Evolutionary conservation across 2,888 invertebrate genomes (phyloP), one percentile per base, ranked within the genome.

Genomic region (Oasisia sp.): DNA sequence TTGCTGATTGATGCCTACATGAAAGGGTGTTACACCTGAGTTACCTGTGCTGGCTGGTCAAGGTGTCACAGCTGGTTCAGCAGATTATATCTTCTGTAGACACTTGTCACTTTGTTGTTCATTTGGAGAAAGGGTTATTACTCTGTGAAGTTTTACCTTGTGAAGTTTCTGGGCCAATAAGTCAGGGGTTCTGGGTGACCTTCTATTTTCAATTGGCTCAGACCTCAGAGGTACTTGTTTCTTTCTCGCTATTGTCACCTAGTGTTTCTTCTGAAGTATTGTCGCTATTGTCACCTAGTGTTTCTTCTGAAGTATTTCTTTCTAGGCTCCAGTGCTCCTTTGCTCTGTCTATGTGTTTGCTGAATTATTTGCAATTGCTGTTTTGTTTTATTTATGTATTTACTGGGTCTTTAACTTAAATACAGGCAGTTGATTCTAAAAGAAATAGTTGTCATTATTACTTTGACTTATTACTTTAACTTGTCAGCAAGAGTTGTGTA

Each of bases 341-440:
- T 50, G 14, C 50, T 50, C 9, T 50, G 9, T 50, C 1, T 50
- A 50, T 27, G 74, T 74, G n/a, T 19, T 19, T 19, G n/a, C 27
- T 74, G 19, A 27, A 19, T 74, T 74, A 74, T 27, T n/a, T 74
- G 27, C 7, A 74, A 19, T 74, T 27, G 4, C 27, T 74, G 7
- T 27, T 74, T 74, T 74, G 74, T 74, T 74, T 74, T 74, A 74
- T 74, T 74, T 74, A 74, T 74, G 74, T 19, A 74, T 74, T 74
- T n/a, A 74, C 74, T 74, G 5, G 27, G 19, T 14, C 27, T 74
- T 74, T 14, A 50, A 50, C 50, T 50, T 50, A 50, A 50, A 50
- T 12, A 50, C 14, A 50, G 50, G 50, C 50, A 50, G 9, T 50
- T 14, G 50, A 9, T 50, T 50, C 50, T 9, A 9, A 9, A 50